Evolutionary conservation across 2,888 invertebrate species (phyloP), one percentile per base, ranked within the genome.

Genomic region (Steinernema hermaphroditum): DNA sequence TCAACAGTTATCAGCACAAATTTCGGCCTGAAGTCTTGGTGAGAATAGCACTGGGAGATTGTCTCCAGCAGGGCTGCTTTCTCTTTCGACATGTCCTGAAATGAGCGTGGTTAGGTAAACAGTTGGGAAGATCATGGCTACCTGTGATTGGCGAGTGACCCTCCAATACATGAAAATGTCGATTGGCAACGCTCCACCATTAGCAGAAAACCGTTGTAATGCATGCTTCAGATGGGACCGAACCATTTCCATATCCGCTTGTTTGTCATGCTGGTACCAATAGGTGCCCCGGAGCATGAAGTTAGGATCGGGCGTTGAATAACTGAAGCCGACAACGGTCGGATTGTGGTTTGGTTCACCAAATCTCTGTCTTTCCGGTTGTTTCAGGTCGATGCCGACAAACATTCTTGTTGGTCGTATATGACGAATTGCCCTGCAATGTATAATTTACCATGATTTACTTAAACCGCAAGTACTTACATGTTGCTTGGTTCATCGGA

Each of bases 161-260:
- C 32, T 29, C 62, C 62, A 62, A 27, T 29, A 62, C 12, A 62
- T 27, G 62, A 32, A 62, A n/a, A 62, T 62, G 12, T 29, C 29
- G 1, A 2, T 29, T 1, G 62, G 62, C 14, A 62, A 4, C 6
- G 2, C 16, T 22, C 19, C 1, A 16, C 29, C n/a, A n/a, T n/a
- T n/a, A n/a, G n/a, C n/a, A n/a, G n/a, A n/a, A n/a, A n/a, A n/a
- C n/a, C n/a, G n/a, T n/a, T n/a, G n/a, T n/a, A 62, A 32, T 1
- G 62, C 62, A 4, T 62, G 37, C 32, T 29, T 27, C 62, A 29
- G 32, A 62, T 22, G 29, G 22, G 8, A 2, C 1, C 34, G 6
- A 1, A 62, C 16, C 16, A 16, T 32, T 4, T 6, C 1, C 29
- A 62, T 16, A 14, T 62, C 62, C 12, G 32, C 19, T 1, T 24